phyloP scores from a whole-genome alignment of 2,113 vertebrate species.

The Procavia capensis region DNA sequence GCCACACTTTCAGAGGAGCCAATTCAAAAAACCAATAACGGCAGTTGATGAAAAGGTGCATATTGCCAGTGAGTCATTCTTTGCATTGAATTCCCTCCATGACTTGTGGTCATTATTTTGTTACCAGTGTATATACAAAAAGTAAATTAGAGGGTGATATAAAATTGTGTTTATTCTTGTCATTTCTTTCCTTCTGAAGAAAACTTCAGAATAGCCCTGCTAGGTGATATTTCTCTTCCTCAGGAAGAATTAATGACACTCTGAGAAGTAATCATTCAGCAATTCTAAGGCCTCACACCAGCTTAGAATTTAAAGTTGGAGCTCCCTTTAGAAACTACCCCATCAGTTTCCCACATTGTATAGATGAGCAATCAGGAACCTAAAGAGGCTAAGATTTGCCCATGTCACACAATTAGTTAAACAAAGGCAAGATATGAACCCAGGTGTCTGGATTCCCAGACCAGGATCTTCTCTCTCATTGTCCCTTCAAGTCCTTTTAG shows the following conservation, averaged over 20 bases:
- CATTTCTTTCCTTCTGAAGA: not conserved
- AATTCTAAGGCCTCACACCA: not conserved
- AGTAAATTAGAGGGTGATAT: not conserved
- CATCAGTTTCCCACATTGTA: not conserved
- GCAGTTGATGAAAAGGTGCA: not conserved
- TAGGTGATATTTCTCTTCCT: not conserved
- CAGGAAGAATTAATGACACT: not conserved
- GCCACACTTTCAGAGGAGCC: not conserved
- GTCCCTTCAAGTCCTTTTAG: not conserved
- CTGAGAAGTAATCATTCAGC: not conserved
- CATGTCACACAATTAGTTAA: not conserved
- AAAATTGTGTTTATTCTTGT: slow-evolving; percentile 30
- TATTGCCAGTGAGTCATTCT: not conserved
- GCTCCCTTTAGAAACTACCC: not conserved
- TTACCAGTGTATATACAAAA: not conserved
- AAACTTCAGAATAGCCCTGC: not conserved
- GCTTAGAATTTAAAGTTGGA: slow-evolving; percentile 1
- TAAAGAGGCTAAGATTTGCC: not conserved
- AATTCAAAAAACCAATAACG: not conserved
- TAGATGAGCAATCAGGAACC: not conserved
- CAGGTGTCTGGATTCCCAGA: not conserved
- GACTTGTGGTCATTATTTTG: not conserved
- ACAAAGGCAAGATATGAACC: not conserved
- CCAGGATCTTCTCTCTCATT: not conserved
- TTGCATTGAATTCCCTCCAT: not conserved